Evolutionary conservation across 1,140 invertebrate genomes (phyloP).

Genomic region (Euura saliciscinereae): DNA sequence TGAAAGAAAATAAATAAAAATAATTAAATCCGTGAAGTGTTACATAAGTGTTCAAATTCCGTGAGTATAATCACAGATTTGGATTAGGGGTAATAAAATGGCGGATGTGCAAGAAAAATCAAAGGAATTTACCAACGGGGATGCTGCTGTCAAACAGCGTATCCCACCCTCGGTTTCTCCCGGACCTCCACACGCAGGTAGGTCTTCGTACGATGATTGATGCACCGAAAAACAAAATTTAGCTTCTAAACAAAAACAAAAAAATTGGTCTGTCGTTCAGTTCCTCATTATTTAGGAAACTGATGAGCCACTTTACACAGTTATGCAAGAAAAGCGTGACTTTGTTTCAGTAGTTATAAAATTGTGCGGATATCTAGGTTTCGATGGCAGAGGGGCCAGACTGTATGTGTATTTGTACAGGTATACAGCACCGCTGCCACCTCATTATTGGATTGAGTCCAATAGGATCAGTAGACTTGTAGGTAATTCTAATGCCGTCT

Average conservation of each 20-base stretch:
- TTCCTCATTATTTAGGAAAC: too few species aligned
- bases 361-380: too few species aligned
- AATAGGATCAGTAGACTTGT: neutral
- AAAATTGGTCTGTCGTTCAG: too few species aligned
- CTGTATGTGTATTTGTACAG: neutral
- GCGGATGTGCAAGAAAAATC: neutral
- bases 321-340: too few species aligned
- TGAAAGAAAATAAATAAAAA: too few species aligned
- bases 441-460: conserved; percentile 5
- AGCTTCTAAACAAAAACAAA: too few species aligned
- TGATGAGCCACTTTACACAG: too few species aligned
- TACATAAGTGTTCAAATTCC: neutral
- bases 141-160: neutral
- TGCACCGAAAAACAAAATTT: too few species aligned
- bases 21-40: neutral
- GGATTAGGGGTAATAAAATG: neutral
- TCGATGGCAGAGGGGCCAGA: too few species aligned
- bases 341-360: too few species aligned
- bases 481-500: neutral
- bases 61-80: neutral
- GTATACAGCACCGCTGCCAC: neutral
- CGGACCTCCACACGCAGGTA: neutral
- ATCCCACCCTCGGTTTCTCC: neutral
- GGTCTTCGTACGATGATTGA: neutral
- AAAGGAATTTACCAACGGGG: neutral